These are phyloP conservation scores for Eupsilia transversa DNA, from an alignment of 2,888 invertebrate species.

Conservation along the genomic window DNA sequence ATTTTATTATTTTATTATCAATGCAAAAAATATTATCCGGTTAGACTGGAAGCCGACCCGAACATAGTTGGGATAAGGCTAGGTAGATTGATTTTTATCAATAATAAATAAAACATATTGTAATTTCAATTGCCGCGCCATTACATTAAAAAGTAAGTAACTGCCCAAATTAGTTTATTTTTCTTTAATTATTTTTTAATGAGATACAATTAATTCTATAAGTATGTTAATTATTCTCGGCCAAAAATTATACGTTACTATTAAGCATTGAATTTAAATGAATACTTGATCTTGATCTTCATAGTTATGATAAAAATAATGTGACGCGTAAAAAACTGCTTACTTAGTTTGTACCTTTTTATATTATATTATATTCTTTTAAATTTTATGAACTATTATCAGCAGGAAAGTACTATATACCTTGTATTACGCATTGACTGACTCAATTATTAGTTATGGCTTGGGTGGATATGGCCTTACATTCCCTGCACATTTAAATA, in stretches of 20 bases:
- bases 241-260: constrained; percentile 24
- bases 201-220: constrained; percentile 43
- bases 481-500: no score
- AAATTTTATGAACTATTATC: neutral
- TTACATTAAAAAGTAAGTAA: constrained; percentile 3
- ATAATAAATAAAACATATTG: neutral
- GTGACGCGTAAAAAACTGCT: neutral
- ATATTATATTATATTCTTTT: neutral
- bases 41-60: no score
- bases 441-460: no score
- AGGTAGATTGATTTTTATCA: no score
- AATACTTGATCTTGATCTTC: constrained; percentile 37
- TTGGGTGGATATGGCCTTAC: no score
- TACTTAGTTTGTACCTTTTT: neutral
- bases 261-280: constrained; percentile 35
- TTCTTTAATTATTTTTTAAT: constrained; percentile 42
- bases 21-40: no score
- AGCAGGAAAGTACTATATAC: no score
- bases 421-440: no score
- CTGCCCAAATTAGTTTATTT: constrained; percentile 13
- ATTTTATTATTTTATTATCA: no score
- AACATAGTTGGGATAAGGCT: no score
- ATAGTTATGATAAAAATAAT: constrained; percentile 34
- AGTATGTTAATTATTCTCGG: constrained; percentile 47
- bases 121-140: neutral